A percentile compares a stretch with the other conserved stretches of the same genome.
Evolutionary conservation across 2,888 invertebrate genomes (phyloP).

Genomic region (Acanthacorydalis orientalis): DNA sequence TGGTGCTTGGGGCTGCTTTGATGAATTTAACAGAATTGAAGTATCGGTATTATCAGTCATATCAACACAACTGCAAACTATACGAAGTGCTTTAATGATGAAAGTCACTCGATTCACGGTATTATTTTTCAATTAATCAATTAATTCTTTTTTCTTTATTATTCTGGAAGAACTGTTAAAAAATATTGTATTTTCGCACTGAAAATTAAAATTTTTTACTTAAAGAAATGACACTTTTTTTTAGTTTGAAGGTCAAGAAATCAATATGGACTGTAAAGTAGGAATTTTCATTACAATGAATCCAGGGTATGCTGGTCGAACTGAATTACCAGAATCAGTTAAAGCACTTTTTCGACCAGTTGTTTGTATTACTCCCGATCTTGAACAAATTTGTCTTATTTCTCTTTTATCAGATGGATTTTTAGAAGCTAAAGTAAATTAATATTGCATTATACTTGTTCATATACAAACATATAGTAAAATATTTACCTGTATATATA

Average conservation of each 20-base stretch:
- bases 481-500: not conserved
- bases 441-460: not conserved
- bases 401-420: constrained; percentile 88
- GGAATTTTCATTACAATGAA: constrained; percentile 95
- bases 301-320: constrained; percentile 82
- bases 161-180: no score
- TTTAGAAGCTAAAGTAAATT: constrained; percentile 61
- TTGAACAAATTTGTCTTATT: constrained; percentile 83
- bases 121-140: constrained; percentile 8
- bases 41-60: constrained; percentile 85
- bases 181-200: no score
- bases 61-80: constrained; percentile 80
- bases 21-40: constrained; percentile 87
- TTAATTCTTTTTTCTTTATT: no score
- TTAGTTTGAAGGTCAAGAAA: constrained; percentile 73
- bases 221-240: constrained; percentile 7
- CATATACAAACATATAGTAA: not conserved
- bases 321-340: constrained; percentile 81
- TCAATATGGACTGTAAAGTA: constrained; percentile 65
- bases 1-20: constrained; percentile 93
- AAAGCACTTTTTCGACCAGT: constrained; percentile 85
- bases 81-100: constrained; percentile 64
- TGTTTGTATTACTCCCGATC: constrained; percentile 80
- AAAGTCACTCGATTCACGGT: constrained; percentile 61
- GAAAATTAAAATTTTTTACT: not conserved